phyloP scores from a whole-genome alignment of 2,888 invertebrate genomes.

The Strigamia transsilvanica region DNA sequence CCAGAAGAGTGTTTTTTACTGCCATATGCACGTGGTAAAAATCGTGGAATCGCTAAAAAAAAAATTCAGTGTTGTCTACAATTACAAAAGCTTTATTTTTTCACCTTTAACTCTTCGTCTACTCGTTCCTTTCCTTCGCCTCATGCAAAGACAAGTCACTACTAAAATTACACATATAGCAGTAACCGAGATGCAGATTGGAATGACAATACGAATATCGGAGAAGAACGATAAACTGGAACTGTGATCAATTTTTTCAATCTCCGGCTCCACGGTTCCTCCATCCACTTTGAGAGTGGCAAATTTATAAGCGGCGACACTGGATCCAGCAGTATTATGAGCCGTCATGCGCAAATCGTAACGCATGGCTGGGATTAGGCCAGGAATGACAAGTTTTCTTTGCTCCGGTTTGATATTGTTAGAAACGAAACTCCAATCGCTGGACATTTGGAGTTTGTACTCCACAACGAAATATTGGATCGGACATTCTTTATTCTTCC shows the following conservation, averaged over 20 bases:
- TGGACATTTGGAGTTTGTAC: constrained; percentile 56
- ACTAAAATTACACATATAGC: constrained; percentile 58
- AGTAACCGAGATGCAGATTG: constrained; percentile 57
- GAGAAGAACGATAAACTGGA: constrained; percentile 56
- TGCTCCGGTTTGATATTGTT: constrained; percentile 56
- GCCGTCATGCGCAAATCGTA: constrained; percentile 64
- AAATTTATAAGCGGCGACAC: constrained; percentile 63
- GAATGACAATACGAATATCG: constrained; percentile 57
- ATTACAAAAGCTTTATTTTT: neutral
- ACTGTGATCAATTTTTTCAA: constrained; percentile 54
- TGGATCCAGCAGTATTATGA: constrained; percentile 64
- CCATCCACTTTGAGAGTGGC: constrained; percentile 63
- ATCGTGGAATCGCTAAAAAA: constrained; percentile 18
- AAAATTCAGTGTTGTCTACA: too few relatives aligned
- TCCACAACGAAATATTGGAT: constrained; percentile 60
- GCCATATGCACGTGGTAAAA: constrained; percentile 26
- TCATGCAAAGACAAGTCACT: constrained; percentile 56
- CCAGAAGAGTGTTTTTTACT: constrained; percentile 46
- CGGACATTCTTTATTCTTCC: constrained; percentile 63
- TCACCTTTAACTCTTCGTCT: constrained; percentile 51
- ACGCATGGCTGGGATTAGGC: constrained; percentile 64
- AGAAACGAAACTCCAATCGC: constrained; percentile 57
- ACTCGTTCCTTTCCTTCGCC: constrained; percentile 50
- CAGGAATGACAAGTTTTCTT: constrained; percentile 58
- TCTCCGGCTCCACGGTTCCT: constrained; percentile 55